Evolutionary conservation across 2,888 invertebrate species (phyloP).

Genomic region (Archips xylosteana): DNA sequence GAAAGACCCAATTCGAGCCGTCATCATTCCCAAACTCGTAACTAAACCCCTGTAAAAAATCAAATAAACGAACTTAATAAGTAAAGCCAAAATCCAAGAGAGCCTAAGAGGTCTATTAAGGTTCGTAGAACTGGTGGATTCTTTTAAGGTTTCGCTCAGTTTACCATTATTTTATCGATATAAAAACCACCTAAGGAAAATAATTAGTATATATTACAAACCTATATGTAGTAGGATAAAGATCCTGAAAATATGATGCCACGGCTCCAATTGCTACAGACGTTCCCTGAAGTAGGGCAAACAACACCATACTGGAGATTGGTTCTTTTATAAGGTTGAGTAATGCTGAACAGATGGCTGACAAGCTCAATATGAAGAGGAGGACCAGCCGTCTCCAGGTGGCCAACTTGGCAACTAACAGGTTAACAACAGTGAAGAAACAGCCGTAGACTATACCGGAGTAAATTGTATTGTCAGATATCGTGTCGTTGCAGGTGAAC

Average conservation of each 20-base stretch:
- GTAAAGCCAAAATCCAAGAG: too few species aligned
- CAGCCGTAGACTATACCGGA: slow-evolving; percentile 86
- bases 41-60: slow-evolving; percentile 60
- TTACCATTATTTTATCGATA: not conserved
- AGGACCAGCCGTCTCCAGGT: slow-evolving; percentile 79
- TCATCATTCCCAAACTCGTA: slow-evolving; percentile 66
- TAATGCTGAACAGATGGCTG: slow-evolving; percentile 81
- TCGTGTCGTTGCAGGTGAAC: slow-evolving; percentile 70
- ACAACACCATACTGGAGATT: slow-evolving; percentile 58
- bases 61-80: not conserved
- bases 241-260: slow-evolving; percentile 62
- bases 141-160: too few species aligned
- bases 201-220: not conserved
- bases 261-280: slow-evolving; percentile 59
- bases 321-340: slow-evolving; percentile 70
- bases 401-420: slow-evolving; percentile 71
- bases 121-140: too few species aligned
- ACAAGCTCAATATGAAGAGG: slow-evolving; percentile 69
- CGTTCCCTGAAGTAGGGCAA: slow-evolving; percentile 59
- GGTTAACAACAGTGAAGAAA: slow-evolving; percentile 82
- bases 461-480: slow-evolving; percentile 84
- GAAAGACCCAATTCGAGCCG: slow-evolving; percentile 60
- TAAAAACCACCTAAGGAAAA: not conserved
- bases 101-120: too few species aligned
- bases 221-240: slow-evolving; percentile 71